Base-by-base conservation (phyloP, 2,113 vertebrate genomes). In the Hippoglossus stenolepis region DNA sequence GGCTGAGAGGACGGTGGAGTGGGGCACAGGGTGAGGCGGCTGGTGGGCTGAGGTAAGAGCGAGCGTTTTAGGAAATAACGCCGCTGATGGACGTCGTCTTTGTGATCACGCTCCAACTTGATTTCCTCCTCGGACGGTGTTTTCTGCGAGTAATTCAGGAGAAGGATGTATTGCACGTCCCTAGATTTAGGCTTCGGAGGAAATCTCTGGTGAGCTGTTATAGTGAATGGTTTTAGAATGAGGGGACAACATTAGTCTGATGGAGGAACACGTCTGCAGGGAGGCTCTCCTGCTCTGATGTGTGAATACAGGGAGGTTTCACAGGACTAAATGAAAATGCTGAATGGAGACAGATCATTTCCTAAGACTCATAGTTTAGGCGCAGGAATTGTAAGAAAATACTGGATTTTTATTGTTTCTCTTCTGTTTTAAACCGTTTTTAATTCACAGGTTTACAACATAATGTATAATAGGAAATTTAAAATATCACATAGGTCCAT, bases 41-140 rank as follows among this genome's bases (percentile, higher is more conserved):
- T 18, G 60, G 66, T 4, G 18, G 20, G 13, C 9, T 45, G 60
- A 59, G 51, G 40, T 43, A 64, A 66, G 68, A 60, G 65, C 51
- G 65, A 49, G 65, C 3, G 57, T 77, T 87, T 83, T 51, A 75
- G 72, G 75, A 82, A 83, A 77, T 85, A 80, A 80, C 79, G 77
- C 72, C n/a, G 6, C 65, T 84, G 88, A 90, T 66, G 82, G 67
- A 82, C 81, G 80, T 78, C 20, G 38, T 75, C 69, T 82, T 69
- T 78, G 65, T 73, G 65, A 83, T 78, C 73, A 71, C 59, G 20
- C 31, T 73, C 56, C 12, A 47, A 78, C 77, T 79, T 83, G 70
- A 73, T 68, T 80, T 77, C 77, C 53, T 71, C 66, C 79, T 75
- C 7, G 2, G 24, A 24, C 31, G 6, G 31, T 31, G 31, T 31